These are phyloP conservation scores for Tupiocoris notatus DNA, from an alignment of 2,888 invertebrate genomes.

Conservation along the genomic window DNA sequence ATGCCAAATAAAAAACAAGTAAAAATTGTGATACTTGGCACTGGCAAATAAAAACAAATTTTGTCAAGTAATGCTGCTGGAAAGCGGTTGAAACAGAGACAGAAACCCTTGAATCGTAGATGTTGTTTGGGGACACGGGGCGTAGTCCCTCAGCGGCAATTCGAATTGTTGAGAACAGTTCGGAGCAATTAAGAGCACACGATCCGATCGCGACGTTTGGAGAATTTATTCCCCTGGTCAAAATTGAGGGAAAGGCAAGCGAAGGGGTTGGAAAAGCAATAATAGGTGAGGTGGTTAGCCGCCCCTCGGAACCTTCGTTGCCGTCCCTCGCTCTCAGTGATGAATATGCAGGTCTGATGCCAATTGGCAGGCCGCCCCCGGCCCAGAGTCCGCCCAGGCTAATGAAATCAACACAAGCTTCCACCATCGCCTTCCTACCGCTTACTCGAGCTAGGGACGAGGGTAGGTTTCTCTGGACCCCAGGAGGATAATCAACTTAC, in stretches of 20 bases:
- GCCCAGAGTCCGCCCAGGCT: conserved; percentile 22
- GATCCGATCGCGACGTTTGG: not conserved
- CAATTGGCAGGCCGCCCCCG: conserved; percentile 44
- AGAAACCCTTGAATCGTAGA: no score
- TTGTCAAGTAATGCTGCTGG: no score
- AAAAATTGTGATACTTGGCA: no score
- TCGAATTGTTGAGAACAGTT: not conserved
- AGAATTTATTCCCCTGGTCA: conserved; percentile 7
- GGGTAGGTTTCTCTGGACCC: not conserved
- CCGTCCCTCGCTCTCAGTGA: conserved; percentile 2
- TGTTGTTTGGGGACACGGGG: no score
- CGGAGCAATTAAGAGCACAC: not conserved
- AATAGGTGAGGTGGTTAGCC: conserved; percentile 18
- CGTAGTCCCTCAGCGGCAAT: not conserved
- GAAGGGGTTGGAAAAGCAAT: conserved; percentile 10
- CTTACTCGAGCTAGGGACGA: no score
- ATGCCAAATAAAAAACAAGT: no score
- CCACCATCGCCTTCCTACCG: not conserved
- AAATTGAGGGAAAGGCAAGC: not conserved
- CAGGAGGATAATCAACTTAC: conserved; percentile 43
- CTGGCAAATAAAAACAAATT: no score
- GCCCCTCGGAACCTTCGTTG: not conserved
- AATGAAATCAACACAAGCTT: conserved; percentile 46
- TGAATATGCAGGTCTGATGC: conserved; percentile 48
- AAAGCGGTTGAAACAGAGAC: no score